These are phyloP conservation scores for Rhinolophus ferrumequinum DNA, from an alignment of 2,113 vertebrate genomes.

Conservation along the genomic window DNA sequence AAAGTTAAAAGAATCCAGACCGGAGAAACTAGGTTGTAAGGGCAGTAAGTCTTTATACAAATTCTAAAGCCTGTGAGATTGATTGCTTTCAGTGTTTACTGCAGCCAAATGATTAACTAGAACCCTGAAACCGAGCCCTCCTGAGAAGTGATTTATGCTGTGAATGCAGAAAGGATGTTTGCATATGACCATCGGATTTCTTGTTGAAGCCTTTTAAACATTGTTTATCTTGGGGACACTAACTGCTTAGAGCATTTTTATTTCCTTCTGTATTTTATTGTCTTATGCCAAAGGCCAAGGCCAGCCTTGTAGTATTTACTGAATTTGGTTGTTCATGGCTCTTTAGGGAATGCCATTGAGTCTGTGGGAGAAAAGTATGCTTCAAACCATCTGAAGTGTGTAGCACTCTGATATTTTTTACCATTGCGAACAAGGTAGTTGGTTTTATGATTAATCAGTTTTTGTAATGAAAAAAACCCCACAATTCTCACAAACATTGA, in stretches of 20 bases:
- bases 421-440: neutral
- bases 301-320: slow-evolving; percentile 10
- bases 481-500: neutral
- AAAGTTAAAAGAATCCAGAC: slow-evolving; percentile 38
- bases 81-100: slow-evolving; percentile 70
- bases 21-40: slow-evolving; percentile 58
- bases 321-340: slow-evolving; percentile 40
- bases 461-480: neutral
- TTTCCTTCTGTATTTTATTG: slow-evolving; percentile 69
- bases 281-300: slow-evolving; percentile 67
- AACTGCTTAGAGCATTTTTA: slow-evolving; percentile 53
- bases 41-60: slow-evolving; percentile 32
- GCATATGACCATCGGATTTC: slow-evolving; percentile 60
- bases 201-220: slow-evolving; percentile 67
- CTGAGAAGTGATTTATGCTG: slow-evolving; percentile 78
- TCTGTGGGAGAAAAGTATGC: neutral
- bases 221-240: slow-evolving; percentile 72
- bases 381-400: neutral
- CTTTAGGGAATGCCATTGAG: neutral
- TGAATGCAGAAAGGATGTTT: slow-evolving; percentile 74
- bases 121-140: slow-evolving; percentile 54
- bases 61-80: slow-evolving; percentile 63
- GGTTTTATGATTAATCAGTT: neutral
- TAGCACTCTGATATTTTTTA: neutral
- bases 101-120: slow-evolving; percentile 68